Evolutionary conservation across 2,888 invertebrate genomes (phyloP).

Genomic region (Erebia palarica): DNA sequence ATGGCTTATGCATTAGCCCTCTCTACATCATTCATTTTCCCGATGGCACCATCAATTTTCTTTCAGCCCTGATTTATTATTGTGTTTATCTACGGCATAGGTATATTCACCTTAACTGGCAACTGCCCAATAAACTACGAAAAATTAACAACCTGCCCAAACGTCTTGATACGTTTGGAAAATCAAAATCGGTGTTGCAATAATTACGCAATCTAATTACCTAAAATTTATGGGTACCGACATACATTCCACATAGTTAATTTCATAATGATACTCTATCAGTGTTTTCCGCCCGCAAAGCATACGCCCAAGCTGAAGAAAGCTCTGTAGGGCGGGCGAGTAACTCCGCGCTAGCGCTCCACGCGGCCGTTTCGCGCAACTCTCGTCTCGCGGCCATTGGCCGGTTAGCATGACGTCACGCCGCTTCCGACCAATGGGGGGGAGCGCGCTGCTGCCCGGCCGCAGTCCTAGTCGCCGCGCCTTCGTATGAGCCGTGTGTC

Average conservation of each 20-base stretch:
- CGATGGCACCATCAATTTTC: constrained; percentile 40
- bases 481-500: constrained; percentile 77
- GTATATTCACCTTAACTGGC: constrained; percentile 58
- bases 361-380: constrained; percentile 57
- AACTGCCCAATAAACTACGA: constrained; percentile 49
- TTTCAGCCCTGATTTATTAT: constrained; percentile 44
- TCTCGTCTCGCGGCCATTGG: constrained; percentile 61
- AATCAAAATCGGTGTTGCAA: constrained; percentile 20
- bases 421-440: constrained; percentile 69
- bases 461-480: constrained; percentile 79
- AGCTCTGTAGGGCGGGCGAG: constrained; percentile 79
- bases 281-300: constrained; percentile 68
- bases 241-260: constrained; percentile 49
- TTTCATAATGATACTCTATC: constrained; percentile 50
- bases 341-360: constrained; percentile 68
- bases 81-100: constrained; percentile 50
- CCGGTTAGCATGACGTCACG: constrained; percentile 69
- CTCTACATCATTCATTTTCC: constrained; percentile 34
- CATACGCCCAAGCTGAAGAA: constrained; percentile 78
- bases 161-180: constrained; percentile 31
- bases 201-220: constrained; percentile 29
- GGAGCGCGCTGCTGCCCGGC: constrained; percentile 68
- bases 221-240: constrained; percentile 40
- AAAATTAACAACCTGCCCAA: constrained; percentile 32
- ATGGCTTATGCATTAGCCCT: constrained; percentile 12